Evolutionary conservation across 2,797 vertebrate species (phyloP), one percentile per base, ranked within the genome.

Genomic region (Cossypha niveicapilla): DNA sequence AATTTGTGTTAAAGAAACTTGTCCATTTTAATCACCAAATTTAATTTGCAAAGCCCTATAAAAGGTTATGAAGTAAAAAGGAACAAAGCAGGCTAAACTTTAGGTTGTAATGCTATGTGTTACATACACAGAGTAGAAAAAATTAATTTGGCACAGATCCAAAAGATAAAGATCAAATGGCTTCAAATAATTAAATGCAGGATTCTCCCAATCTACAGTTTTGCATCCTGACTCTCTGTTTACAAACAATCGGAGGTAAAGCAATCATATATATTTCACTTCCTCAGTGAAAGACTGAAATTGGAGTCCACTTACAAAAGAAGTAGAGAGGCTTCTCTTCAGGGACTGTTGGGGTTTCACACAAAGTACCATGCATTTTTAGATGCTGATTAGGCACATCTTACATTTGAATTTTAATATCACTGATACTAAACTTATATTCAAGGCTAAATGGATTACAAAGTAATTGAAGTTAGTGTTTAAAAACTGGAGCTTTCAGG

Each of bases 1-100:
- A 96, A 96, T 96, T 95, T 81, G 82, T 51, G 85, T 78, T 95
- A 95, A 95, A 96, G 92, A 96, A 96, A 95, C 84, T 88, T 97
- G 94, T 96, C 95, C 53, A 41, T 81, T 96, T 96, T 92, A 93
- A 95, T 96, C 92, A 96, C 75, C 74, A 87, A 83, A 94, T 94
- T 94, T 93, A 96, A 96, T 96, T 95, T 95, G 68, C 85, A 89
- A 95, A 96, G 82, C 61, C 89, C 61, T 94, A 57, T 95, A 92
- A 95, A 93, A 87, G 79, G 48, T 93, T 94, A 91, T 90, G 93
- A 97, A 95, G 61, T 60, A 68, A 83, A 83, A 94, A 86, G 78
- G 88, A 92, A 93, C 45, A 92, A 83, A 93, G 65, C 65, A 72
- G 62, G 62, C 71, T 80, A 93, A 95, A 94, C 61, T 90, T 88